phyloP scores from a whole-genome alignment of 2,113 vertebrate species.

The Tenrec ecaudatus region DNA sequence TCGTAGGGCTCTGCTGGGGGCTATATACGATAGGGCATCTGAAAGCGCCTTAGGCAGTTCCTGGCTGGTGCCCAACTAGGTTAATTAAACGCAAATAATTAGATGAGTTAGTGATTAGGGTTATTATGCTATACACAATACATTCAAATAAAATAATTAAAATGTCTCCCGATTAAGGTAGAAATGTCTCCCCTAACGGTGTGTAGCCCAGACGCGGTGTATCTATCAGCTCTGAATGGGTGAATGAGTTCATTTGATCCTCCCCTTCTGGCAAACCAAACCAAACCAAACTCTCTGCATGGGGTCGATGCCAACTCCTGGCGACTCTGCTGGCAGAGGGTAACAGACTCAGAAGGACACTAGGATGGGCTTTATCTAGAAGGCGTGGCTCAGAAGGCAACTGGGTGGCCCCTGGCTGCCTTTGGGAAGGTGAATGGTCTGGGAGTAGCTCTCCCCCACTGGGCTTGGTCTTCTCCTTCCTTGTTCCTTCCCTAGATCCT shows the following conservation, averaged over 20 bases:
- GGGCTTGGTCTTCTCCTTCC: background rate
- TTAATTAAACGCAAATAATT: constrained; percentile 33
- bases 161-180: background rate
- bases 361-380: background rate
- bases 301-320: too few species aligned
- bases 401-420: background rate
- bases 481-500: background rate
- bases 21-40: background rate
- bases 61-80: background rate
- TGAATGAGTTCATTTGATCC: background rate
- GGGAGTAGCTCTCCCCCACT: background rate
- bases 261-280: too few species aligned
- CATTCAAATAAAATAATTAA: constrained; percentile 8
- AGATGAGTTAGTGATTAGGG: constrained; percentile 7
- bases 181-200: background rate
- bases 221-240: background rate
- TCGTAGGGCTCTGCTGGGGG: background rate
- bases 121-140: background rate
- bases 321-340: background rate
- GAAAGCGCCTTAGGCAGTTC: background rate
- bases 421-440: too few species aligned
- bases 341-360: background rate
- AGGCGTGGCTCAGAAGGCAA: background rate
- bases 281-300: too few species aligned
- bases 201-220: background rate